Conservation (phyloP, 1,140 invertebrate genomes). For the Scaptomyza hsui region DNA sequence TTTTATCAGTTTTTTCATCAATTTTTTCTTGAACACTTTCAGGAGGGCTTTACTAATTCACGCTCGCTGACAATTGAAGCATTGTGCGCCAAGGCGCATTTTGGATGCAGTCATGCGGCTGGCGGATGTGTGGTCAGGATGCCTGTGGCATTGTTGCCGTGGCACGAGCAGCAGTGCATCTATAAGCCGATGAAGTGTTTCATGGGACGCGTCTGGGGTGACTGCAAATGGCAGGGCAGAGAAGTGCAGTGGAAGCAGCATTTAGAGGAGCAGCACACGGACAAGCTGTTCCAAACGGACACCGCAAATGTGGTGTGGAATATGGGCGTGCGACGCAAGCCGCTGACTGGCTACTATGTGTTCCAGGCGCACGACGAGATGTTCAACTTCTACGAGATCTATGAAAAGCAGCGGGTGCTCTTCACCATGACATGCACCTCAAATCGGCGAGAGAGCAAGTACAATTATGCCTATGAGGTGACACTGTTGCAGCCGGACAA, state of each 20-base stretch:
- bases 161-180: slow-evolving; percentile 82
- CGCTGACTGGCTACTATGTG: slow-evolving; percentile 78
- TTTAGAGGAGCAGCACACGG: slow-evolving; percentile 62
- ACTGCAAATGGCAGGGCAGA: slow-evolving; percentile 76
- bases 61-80: slow-evolving; percentile 82
- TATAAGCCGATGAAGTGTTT: slow-evolving; percentile 83
- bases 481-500: slow-evolving; percentile 72
- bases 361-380: slow-evolving; percentile 77
- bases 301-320: slow-evolving; percentile 71
- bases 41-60: slow-evolving; percentile 73
- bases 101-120: slow-evolving; percentile 69
- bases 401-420: slow-evolving; percentile 69
- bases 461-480: slow-evolving; percentile 79
- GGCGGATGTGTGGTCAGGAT: slow-evolving; percentile 74
- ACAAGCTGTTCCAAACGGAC: slow-evolving; percentile 60
- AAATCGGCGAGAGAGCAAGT: slow-evolving; percentile 70
- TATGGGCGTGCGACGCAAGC: slow-evolving; percentile 61
- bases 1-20: background rate
- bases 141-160: slow-evolving; percentile 72
- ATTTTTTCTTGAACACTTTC: background rate
- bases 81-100: slow-evolving; percentile 77
- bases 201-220: slow-evolving; percentile 82
- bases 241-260: slow-evolving; percentile 82
- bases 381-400: slow-evolving; percentile 83
- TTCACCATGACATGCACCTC: slow-evolving; percentile 83